Conservation (phyloP, 30 jellyfish, hydroid and myxozoan species). For the Pelagia noctiluca region DNA sequence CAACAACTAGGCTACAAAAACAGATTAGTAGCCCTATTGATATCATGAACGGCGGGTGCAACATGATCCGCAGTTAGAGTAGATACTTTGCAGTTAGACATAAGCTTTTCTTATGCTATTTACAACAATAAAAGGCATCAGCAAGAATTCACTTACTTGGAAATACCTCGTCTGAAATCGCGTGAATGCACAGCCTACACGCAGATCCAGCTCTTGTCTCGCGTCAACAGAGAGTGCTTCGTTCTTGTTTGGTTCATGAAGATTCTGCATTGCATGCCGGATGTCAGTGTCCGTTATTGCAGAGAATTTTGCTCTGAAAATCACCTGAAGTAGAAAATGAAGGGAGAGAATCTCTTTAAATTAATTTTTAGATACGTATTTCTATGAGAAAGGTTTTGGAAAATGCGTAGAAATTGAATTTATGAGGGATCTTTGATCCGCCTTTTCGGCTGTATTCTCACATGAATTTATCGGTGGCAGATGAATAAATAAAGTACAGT, state of each 20-base stretch:
- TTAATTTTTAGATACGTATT: background rate
- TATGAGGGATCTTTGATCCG: no score
- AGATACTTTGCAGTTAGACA: no score
- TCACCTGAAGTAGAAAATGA: conserved; percentile 42
- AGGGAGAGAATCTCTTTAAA: background rate
- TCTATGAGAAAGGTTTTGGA: no score
- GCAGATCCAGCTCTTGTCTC: conserved; percentile 90
- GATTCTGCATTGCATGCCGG: conserved; percentile 83
- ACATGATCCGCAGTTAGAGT: no score
- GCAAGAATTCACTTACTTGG: conserved; percentile 62
- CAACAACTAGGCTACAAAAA: no score
- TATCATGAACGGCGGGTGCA: no score
- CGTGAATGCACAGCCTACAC: conserved; percentile 97
- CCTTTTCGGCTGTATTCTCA: no score
- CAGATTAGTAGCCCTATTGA: no score
- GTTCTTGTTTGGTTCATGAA: conserved; percentile 88
- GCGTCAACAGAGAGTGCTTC: conserved; percentile 97
- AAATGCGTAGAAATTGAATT: no score
- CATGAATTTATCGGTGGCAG: no score
- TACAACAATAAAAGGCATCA: background rate
- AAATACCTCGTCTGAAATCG: conserved; percentile 92
- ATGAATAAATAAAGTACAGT: no score
- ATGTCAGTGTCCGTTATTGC: conserved; percentile 94
- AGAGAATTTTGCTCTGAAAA: conserved; percentile 93
- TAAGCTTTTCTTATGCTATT: background rate